phyloP scores from a whole-genome alignment of 2,888 invertebrate genomes.

The Eugnorisma glareosa region DNA sequence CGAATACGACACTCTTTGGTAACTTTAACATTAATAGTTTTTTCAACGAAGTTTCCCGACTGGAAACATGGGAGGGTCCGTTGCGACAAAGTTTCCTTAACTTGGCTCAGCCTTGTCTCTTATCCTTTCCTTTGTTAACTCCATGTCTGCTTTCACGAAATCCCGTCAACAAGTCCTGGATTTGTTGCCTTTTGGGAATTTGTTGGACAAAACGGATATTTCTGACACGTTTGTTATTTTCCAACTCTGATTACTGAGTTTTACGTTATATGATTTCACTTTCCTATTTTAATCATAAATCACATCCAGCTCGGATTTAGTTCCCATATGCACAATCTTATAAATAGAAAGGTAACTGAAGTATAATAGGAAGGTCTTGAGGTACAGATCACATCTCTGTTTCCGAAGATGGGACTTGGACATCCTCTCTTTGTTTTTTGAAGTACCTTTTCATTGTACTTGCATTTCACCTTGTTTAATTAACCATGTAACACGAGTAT shows the following conservation, averaged over 20 bases:
- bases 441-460: background rate
- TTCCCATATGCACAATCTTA: no score
- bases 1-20: slow-evolving; percentile 34
- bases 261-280: background rate
- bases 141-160: slow-evolving; percentile 28
- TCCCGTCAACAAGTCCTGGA: slow-evolving; percentile 17
- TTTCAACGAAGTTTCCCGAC: slow-evolving; percentile 22
- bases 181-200: slow-evolving; percentile 22
- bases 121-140: slow-evolving; percentile 34
- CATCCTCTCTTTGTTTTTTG: background rate
- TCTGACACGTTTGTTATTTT: slow-evolving; percentile 10
- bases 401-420: background rate
- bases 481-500: slow-evolving; percentile 1
- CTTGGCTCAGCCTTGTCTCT: slow-evolving; percentile 41
- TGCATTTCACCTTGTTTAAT: background rate
- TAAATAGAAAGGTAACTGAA: no score
- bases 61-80: slow-evolving; percentile 16
- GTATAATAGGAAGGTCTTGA: no score
- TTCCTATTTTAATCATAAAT: background rate
- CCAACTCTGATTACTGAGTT: background rate
- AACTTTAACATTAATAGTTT: slow-evolving; percentile 48
- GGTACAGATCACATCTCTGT: background rate
- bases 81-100: slow-evolving; percentile 48
- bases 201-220: background rate
- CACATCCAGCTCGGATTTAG: no score